These are phyloP conservation scores for Lepus townsendii DNA, from an alignment of 2,797 vertebrate species.

Conservation along the genomic window DNA sequence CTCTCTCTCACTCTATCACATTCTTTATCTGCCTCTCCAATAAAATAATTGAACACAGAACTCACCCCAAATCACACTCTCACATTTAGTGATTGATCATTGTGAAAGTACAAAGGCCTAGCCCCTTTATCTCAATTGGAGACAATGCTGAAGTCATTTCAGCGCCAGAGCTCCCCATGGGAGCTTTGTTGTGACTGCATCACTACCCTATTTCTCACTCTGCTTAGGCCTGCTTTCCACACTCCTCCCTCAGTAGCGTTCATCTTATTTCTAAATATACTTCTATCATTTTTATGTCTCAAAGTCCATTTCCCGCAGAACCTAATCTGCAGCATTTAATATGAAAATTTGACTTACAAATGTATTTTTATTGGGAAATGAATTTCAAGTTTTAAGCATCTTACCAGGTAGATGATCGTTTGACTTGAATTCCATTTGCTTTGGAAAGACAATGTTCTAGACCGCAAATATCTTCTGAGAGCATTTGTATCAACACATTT, in stretches of 20 bases:
- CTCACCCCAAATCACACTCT: neutral
- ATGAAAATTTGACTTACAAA: neutral
- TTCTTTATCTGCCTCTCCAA: too few species aligned
- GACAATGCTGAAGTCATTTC: neutral
- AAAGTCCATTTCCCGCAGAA: neutral
- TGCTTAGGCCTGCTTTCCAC: neutral
- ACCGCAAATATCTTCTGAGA: neutral
- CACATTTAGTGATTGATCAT: neutral
- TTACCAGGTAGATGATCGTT: neutral
- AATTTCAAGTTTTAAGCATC: conserved; percentile 22
- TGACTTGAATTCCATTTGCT: neutral
- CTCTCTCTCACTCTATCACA: too few species aligned
- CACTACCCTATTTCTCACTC: neutral
- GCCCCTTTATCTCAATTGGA: neutral
- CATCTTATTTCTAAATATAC: neutral
- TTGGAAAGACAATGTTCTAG: neutral
- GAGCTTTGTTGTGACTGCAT: neutral
- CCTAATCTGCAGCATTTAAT: neutral
- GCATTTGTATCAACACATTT: conserved; percentile 10
- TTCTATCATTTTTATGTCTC: neutral
- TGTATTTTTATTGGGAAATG: conserved; percentile 3
- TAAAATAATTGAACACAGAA: neutral
- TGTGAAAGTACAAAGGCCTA: neutral
- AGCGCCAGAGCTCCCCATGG: neutral
- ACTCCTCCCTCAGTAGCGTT: neutral